Evolutionary conservation across 2,113 vertebrate species (phyloP), one percentile per base, ranked within the genome.

Genomic region (Lanius collurio): DNA sequence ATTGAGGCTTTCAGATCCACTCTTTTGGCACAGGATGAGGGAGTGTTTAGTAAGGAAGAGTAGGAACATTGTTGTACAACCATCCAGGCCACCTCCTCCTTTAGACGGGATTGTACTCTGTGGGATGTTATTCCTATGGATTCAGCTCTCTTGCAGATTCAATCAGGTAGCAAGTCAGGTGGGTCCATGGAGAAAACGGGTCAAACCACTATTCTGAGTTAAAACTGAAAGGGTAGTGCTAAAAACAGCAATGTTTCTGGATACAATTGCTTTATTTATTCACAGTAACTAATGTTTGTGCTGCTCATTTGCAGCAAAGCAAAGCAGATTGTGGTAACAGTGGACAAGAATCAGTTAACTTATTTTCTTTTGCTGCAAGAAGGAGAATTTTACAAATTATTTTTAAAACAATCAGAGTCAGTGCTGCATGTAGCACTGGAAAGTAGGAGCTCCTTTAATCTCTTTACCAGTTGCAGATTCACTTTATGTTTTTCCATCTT

Each of bases 1-100:
- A 56, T 0, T 2, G 1, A 6, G 31, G 10, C 11, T 68, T 82
- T 84, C 41, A 63, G 49, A 27, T 27, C 27, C 15, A 23, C 0
- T 2, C 1, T 77, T 89, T 76, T 55, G 26, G 24, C 16, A 41
- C 11, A 39, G n/a, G 46, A 44, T 55, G 20, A 73, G 46, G 50
- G 3, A 7, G 6, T 11, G 15, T 65, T 73, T 20, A 13, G 47
- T 9, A 37, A 24, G 31, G 46, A 88, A 65, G n/a, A 57, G 26
- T 2, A 41, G 55, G 31, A 80, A 50, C 9, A 9, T 27, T 49
- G 35, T 9, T 62, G 6, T 37, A 64, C 5, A 31, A 62, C 13
- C 69, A 68, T 4, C 20, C 42, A 37, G 55, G 41, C 30, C 35
- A 35, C 56, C 52, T 49, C 17, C 10, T 75, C 28, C 22, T 84